Conservation (phyloP, 2,797 vertebrate genomes). For the Ptychobarbus kaznakovi region DNA sequence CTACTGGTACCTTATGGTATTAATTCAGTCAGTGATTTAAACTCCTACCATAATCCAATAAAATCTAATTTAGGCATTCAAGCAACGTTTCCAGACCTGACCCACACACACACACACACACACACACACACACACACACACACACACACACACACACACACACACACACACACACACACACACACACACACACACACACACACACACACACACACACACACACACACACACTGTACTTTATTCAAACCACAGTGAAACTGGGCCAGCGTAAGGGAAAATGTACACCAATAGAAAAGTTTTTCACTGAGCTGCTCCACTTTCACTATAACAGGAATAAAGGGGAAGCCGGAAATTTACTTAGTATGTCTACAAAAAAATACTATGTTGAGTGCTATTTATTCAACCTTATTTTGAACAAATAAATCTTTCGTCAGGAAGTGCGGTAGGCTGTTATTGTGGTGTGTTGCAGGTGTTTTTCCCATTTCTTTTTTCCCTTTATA, state of each 20-base stretch:
- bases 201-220: not conserved
- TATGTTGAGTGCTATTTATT: conserved; percentile 12
- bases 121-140: not conserved
- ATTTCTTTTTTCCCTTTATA: conserved; percentile 55
- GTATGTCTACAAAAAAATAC: not conserved
- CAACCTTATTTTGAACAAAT: not conserved
- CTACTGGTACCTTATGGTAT: conserved; percentile 50
- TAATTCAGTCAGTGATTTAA: conserved; percentile 49
- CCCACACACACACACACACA: not conserved
- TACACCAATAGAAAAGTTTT: not conserved
- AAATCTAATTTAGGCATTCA: conserved; percentile 50
- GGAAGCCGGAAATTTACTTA: not conserved
- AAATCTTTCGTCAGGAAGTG: conserved; percentile 41
- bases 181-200: not conserved
- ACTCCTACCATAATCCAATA: conserved; percentile 57
- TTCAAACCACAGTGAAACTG: conserved; percentile 29
- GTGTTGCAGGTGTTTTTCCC: conserved; percentile 39
- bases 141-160: not conserved
- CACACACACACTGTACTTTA: conserved; percentile 6
- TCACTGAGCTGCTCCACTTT: not conserved
- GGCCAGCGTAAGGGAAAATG: conserved; percentile 12
- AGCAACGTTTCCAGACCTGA: conserved; percentile 51
- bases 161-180: not conserved
- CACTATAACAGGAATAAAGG: not conserved
- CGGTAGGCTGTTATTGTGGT: conserved; percentile 4